phyloP scores from a whole-genome alignment of 2,113 vertebrate genomes.

The Sapayoa aenigma region DNA sequence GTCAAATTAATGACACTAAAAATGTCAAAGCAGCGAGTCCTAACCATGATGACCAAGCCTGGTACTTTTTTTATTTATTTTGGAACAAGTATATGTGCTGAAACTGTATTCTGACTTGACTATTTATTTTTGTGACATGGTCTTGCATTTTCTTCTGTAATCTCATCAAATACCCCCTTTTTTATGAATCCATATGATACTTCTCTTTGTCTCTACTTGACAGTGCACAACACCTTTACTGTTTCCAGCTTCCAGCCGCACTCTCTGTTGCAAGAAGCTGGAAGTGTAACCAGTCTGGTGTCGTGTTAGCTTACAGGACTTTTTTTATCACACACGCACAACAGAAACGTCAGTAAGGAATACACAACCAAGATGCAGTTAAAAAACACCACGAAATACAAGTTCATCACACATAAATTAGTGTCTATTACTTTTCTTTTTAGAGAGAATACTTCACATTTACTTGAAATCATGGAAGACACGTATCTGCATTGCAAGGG shows the following conservation, averaged over 20 bases:
- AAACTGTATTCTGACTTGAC: not conserved
- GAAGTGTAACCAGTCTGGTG: not conserved
- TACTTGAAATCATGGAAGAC: not conserved
- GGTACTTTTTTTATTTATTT: not conserved
- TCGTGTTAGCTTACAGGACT: not conserved
- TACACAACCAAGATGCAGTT: not conserved
- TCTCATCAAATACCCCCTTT: not conserved
- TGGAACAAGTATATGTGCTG: not conserved
- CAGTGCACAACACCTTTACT: not conserved
- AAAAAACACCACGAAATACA: not conserved
- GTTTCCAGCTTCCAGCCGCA: not conserved
- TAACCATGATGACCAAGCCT: not conserved
- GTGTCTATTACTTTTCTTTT: not conserved
- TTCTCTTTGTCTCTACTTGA: not conserved
- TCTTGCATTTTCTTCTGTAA: not conserved
- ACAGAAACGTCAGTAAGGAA: not conserved
- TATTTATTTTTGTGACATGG: not conserved
- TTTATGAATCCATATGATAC: not conserved
- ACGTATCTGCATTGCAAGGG: accelerated
- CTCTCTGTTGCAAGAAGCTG: not conserved
- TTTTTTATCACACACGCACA: not conserved
- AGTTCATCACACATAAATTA: not conserved
- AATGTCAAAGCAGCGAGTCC: not conserved
- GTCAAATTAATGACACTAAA: not conserved
- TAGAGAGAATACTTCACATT: not conserved